A percentile compares a stretch with the other conserved stretches of the same genome.
phyloP scores from a whole-genome alignment of 2,113 vertebrate species.

The Axis porcinus region DNA sequence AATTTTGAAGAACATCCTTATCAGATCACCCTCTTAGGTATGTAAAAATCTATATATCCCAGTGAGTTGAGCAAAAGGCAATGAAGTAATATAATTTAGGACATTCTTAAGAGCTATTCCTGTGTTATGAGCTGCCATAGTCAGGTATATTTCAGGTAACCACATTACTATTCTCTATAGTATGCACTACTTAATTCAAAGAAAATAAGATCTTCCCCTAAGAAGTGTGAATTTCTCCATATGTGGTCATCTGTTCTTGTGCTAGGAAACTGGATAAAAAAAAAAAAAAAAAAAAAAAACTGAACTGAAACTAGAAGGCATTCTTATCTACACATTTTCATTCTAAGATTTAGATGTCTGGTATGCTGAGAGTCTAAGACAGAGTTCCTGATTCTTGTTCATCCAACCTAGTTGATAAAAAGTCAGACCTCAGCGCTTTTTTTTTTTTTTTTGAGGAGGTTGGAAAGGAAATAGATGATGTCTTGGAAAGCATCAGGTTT shows the following conservation, averaged over 20 bases:
- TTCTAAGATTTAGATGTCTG: not conserved
- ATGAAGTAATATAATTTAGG: not conserved
- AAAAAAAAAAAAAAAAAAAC: not conserved
- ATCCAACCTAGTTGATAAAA: not conserved
- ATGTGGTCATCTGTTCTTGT: not conserved
- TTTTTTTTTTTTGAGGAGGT: not conserved
- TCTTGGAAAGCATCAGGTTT: not conserved
- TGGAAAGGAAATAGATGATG: not conserved
- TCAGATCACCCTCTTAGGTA: constrained; percentile 55
- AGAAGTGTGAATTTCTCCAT: not conserved
- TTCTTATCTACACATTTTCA: not conserved
- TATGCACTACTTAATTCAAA: not conserved
- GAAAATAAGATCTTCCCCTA: not conserved
- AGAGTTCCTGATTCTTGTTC: not conserved
- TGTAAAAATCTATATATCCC: constrained; percentile 26
- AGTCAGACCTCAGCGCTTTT: not conserved
- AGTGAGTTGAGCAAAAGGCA: not conserved
- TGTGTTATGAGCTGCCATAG: not conserved
- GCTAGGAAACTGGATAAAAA: not conserved
- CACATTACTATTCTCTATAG: not conserved
- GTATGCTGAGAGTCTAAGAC: not conserved
- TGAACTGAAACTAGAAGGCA: not conserved
- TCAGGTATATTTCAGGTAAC: not conserved
- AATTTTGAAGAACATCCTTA: constrained; percentile 75
- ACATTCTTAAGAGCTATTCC: not conserved